Evolutionary conservation across 2,888 invertebrate genomes (phyloP), one percentile per base, ranked within the genome.

Genomic region (Erebia aethiops): DNA sequence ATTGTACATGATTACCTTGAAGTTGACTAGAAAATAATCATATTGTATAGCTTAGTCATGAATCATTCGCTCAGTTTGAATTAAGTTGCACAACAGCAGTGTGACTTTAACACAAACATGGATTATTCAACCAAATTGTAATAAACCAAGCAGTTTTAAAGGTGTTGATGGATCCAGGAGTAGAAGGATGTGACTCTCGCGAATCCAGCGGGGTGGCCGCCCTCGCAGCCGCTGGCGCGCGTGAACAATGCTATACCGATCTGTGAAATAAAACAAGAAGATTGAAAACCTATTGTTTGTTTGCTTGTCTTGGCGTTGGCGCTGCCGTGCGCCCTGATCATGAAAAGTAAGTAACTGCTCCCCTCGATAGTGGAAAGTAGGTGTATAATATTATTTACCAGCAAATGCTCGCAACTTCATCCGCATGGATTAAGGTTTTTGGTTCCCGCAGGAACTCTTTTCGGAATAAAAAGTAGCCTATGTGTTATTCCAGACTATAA

Each of bases 241-340:
- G 46, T 46, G 66, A 67, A 67, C 1, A 57, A 49, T 4, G 66
- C 57, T 26, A 67, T 49, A 2, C 66, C 58, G 46, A 67, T 67
- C 66, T 67, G 66, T 13, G 16, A 2, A 18, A 54, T 18, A 54
- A 54, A 2, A 26, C 26, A 26, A 26, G 26, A 4, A 26, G 26
- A 26, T 26, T 26, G 26, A 56, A 13, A 18, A 9, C 18, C 54
- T n/a, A 54, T 4, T 54, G 4, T 4, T 46, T 0, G 10, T 4
- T 26, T 26, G 26, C 26, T 26, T 3, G 4, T 26, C 4, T 21
- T 21, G 21, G 21, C 2, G 3, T 9, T 46, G 43, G 43, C 43
- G 2, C 43, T 46, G 10, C 10, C 43, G 11, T 1, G 43, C 9
- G 11, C 9, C 43, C 26, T 26, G 26, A 26, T 46, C 43, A 51